These are phyloP conservation scores for Ectropis grisescens DNA, from an alignment of 1,140 invertebrate genomes.

Conservation along the genomic window DNA sequence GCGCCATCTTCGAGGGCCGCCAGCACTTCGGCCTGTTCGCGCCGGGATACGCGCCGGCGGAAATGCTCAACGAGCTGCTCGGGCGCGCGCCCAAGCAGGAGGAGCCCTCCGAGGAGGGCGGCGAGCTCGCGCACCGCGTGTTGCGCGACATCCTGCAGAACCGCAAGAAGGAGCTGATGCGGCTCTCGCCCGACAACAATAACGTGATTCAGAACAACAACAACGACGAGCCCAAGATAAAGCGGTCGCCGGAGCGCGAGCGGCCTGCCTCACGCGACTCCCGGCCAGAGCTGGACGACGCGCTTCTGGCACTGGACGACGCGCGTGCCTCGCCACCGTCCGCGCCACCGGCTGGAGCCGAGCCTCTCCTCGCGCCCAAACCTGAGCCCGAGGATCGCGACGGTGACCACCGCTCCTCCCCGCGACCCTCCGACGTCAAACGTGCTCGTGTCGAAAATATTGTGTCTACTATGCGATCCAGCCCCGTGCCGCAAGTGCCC, in stretches of 20 bases:
- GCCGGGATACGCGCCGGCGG: conserved; percentile 83
- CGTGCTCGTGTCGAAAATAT: conserved; percentile 95
- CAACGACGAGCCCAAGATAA: conserved; percentile 74
- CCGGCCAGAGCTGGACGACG: conserved; percentile 71
- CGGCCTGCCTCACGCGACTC: conserved; percentile 72
- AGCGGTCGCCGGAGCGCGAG: conserved; percentile 73
- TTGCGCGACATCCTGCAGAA: conserved; percentile 86
- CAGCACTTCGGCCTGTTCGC: conserved; percentile 84
- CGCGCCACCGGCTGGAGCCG: conserved; percentile 69
- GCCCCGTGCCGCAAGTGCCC: conserved; percentile 77
- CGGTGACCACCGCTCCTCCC: conserved; percentile 70
- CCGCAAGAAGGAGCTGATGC: conserved; percentile 81
- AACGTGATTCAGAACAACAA: conserved; percentile 72
- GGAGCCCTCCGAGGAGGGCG: conserved; percentile 72
- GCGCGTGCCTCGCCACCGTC: conserved; percentile 79
- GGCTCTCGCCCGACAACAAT: conserved; percentile 73
- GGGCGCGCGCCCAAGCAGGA: conserved; percentile 83
- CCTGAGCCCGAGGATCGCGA: conserved; percentile 77
- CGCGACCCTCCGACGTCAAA: conserved; percentile 80
- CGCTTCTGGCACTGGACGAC: conserved; percentile 73
- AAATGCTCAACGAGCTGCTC: conserved; percentile 87
- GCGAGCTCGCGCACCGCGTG: conserved; percentile 85
- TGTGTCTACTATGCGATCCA: conserved; percentile 90
- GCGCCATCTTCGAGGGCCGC: conserved; percentile 81
- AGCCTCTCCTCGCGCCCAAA: conserved; percentile 72